Evolutionary conservation across 2,113 vertebrate species (phyloP).

Genomic region (Orcinus orca): DNA sequence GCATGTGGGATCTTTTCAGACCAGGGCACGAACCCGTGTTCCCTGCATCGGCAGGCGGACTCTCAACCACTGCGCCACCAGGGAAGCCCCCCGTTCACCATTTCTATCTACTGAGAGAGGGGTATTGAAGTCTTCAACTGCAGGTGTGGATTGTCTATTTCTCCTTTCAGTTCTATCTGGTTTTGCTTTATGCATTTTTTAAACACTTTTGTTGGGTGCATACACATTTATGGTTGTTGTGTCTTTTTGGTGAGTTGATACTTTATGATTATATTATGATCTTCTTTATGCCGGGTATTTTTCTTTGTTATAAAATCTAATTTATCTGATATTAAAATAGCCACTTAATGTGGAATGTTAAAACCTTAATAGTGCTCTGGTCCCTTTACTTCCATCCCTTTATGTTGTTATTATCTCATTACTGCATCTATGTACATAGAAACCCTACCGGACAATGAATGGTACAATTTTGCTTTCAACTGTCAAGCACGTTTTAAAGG

Average conservation of each 20-base stretch:
- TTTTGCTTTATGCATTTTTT: background rate
- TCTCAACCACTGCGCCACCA: no score
- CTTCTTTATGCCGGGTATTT: background rate
- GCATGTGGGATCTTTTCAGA: no score
- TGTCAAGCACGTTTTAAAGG: background rate
- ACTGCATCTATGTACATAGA: no score
- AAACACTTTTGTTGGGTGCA: background rate
- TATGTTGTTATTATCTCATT: background rate
- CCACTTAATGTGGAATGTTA: background rate
- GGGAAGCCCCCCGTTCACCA: no score
- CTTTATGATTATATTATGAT: background rate
- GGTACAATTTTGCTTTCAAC: background rate
- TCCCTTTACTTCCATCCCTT: background rate
- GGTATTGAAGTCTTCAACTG: accelerated
- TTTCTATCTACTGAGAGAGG: background rate
- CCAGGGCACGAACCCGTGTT: no score
- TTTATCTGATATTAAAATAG: background rate
- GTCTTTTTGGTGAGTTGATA: background rate
- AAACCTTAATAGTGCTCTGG: background rate
- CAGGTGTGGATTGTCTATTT: accelerated
- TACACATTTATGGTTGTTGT: no score
- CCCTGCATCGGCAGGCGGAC: no score
- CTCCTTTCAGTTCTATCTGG: background rate
- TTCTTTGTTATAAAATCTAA: background rate
- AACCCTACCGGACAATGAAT: background rate